Evolutionary conservation across 2,797 vertebrate genomes (phyloP).

Genomic region (Microctenopoma stevenorrisi): DNA sequence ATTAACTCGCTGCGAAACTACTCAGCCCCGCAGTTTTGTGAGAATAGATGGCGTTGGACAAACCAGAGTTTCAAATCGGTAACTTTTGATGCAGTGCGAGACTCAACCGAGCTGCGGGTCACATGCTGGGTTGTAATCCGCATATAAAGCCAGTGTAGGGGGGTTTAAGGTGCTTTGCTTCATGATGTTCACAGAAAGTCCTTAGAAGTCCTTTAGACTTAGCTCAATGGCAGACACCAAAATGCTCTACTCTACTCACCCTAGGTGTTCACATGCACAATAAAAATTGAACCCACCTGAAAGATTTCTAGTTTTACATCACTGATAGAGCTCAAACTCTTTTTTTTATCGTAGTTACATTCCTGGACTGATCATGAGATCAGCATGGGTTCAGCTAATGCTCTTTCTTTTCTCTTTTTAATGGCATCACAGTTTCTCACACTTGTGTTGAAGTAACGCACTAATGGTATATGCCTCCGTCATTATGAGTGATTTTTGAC

Average conservation of each 20-base stretch:
- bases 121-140: constrained; percentile 78
- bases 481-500: constrained; percentile 35
- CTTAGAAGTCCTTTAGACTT: neutral
- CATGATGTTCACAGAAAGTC: constrained; percentile 2
- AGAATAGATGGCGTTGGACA: neutral
- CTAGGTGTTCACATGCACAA: neutral
- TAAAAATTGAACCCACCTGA: neutral
- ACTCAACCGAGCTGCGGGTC: constrained; percentile 59
- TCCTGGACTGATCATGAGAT: constrained; percentile 60
- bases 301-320: neutral
- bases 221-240: neutral
- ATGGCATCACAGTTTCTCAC: constrained; percentile 50
- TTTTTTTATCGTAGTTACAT: constrained; percentile 27
- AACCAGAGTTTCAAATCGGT: neutral
- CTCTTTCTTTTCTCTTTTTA: constrained; percentile 5
- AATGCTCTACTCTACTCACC: accelerated
- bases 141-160: constrained; percentile 68
- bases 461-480: constrained; percentile 13
- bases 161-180: constrained; percentile 32
- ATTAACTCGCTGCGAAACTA: accelerated
- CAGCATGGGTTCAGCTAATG: constrained; percentile 21
- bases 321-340: neutral
- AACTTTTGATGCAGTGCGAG: constrained; percentile 17
- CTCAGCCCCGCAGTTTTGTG: neutral
- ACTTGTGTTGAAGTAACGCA: constrained; percentile 52